Evolutionary conservation across 1,140 invertebrate genomes (phyloP).

Genomic region (Cotesia typhae): DNA sequence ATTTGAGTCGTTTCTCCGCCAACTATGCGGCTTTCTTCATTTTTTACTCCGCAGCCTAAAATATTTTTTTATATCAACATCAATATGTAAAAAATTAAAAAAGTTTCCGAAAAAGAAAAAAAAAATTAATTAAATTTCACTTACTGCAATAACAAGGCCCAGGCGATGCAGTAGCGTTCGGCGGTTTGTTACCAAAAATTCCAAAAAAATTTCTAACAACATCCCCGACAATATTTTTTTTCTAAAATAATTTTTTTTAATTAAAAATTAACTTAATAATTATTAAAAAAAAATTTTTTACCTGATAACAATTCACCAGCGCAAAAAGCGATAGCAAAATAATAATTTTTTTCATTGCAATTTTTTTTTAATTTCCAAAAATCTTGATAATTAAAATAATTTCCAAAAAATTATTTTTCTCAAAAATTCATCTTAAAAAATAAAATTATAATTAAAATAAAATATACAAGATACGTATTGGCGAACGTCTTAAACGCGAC

Average conservation of each 20-base stretch:
- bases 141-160: conserved; percentile 57
- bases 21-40: conserved; percentile 81
- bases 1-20: conserved; percentile 75
- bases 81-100: too few relatives aligned
- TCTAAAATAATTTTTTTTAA: conserved; percentile 25
- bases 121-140: conserved; percentile 32
- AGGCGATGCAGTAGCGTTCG: conserved; percentile 37
- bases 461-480: not conserved
- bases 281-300: too few relatives aligned
- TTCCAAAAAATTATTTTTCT: conserved; percentile 45
- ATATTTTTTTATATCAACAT: conserved; percentile 24
- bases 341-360: conserved; percentile 37
- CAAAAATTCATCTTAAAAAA: conserved; percentile 55
- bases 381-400: too few relatives aligned
- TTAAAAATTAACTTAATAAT: too few relatives aligned
- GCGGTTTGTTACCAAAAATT: conserved; percentile 58
- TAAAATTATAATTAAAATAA: conserved; percentile 34
- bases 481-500: conserved; percentile 33
- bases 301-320: conserved; percentile 22
- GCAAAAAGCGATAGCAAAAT: conserved; percentile 52
- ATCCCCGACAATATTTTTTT: conserved; percentile 27
- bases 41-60: conserved; percentile 80
- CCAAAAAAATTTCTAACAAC: conserved; percentile 56
- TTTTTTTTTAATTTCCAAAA: too few relatives aligned
- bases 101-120: too few relatives aligned